Base-by-base conservation (phyloP, 2,113 vertebrate genomes). In the Garra rufa region DNA sequence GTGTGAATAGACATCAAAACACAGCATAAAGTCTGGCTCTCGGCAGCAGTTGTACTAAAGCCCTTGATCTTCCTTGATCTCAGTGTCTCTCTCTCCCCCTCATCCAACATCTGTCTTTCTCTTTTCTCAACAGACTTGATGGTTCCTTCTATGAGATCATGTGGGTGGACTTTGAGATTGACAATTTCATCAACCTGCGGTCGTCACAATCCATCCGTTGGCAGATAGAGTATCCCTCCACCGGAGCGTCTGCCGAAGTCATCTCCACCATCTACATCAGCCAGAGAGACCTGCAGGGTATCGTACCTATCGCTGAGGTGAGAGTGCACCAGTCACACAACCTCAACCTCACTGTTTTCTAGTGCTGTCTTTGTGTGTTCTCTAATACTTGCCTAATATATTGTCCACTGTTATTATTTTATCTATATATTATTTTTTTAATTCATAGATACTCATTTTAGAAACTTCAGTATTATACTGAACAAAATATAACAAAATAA, bases 141-240 rank as follows among this genome's bases (percentile, higher is more conserved):
- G 93, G 86, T 14, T 91, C 94, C 15, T 93, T 95, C 43, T 96
- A 96, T 0, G 97, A 99, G 92, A 95, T 99, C 93, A 93, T 98
- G 92, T 96, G 97, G 91, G 94, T 99, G 91, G 97, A 98, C 81
- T 97, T 99, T 9, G 96, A 98, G 87, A 89, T 97, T 0, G 97
- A 96, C 90, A 98, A 97, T 38, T 91, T 94, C 38, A 97, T 97
- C 75, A 94, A 92, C 83, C 91, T 94, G 90, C 95, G 95, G 0
- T 95, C 96, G 1, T 96, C 96, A 3, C 97, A 98, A 90, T 95
- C 96, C 14, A 93, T 98, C 1, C 96, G 96, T 90, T 99, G 97
- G 97, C 96, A 96, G 85, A 92, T 97, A 5, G 96, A 98, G 84
- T 99, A 99, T 75, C 95, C 95, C 0, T 88, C 94, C 2, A 94